Base-by-base conservation (phyloP, 2,888 invertebrate species). In the Athetis lepigone region DNA sequence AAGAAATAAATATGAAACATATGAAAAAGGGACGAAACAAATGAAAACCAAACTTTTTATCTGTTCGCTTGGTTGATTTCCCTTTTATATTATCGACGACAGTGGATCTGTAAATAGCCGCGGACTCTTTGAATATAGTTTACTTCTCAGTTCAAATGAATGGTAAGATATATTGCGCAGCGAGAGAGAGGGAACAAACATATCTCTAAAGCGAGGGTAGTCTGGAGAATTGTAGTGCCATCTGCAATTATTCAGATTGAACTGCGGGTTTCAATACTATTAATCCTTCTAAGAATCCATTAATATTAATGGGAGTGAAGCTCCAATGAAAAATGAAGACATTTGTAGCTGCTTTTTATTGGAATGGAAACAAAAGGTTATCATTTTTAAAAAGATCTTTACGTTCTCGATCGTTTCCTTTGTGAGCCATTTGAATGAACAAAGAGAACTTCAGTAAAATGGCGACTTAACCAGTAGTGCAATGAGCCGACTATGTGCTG, bases 211-310 rank as follows among this genome's bases (percentile, higher is more conserved):
- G 46, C 58, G 54, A 45, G 40, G 54, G 56, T 63, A 56, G 68
- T 40, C 59, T 50, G 36, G 61, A 60, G 63, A 60, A 69, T 46
- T 47, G 58, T 68, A 75, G 70, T 73, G 71, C 75, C 63, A 85
- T 88, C 86, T 86, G 88, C 87, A 89, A 91, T 93, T 90, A 92
- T 88, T 86, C 86, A 83, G 88, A 91, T 89, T 88, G 88, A 89
- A 88, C 86, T 88, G 86, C 81, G 83, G 87, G 87, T 88, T 88
- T 87, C 88, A 88, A 88, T 88, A 87, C 87, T 89, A 92, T 90
- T 92, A 93, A 92, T 92, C 90, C 88, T 88, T 82, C 84, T 77
- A 62, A 68, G 70, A 77, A 80, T 83, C 84, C 85, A 83, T 84
- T 82, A 85, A 82, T 82, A 83, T 81, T 80, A 80, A 81, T 84